Evolutionary conservation across 2,888 invertebrate species (phyloP).

Genomic region (Sarcophaga carnaria): DNA sequence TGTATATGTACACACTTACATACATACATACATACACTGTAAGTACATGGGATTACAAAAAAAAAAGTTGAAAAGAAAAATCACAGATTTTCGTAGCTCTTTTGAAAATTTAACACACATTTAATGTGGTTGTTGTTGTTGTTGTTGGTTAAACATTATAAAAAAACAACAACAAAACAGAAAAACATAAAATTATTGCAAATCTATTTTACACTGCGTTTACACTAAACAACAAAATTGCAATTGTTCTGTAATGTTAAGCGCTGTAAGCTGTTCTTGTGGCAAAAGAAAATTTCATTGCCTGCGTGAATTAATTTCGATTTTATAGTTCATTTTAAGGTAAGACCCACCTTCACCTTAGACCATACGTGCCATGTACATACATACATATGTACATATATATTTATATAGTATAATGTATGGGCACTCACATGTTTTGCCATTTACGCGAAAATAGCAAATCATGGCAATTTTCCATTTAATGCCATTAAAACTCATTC

Average conservation of each 20-base stretch:
- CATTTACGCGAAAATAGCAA: slow-evolving; percentile 56
- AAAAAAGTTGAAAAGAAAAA: no score
- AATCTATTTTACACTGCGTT: slow-evolving; percentile 29
- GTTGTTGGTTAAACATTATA: not conserved
- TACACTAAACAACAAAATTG: slow-evolving; percentile 17
- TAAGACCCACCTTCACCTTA: slow-evolving; percentile 62
- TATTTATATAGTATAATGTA: not conserved
- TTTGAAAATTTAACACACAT: slow-evolving; percentile 55
- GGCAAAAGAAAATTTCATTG: not conserved
- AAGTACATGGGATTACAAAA: not conserved
- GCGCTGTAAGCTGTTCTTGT: not conserved
- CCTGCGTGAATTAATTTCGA: not conserved
- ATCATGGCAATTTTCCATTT: slow-evolving; percentile 73
- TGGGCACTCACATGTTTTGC: not conserved
- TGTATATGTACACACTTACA: not conserved
- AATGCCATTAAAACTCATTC: slow-evolving; percentile 72
- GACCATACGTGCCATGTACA: slow-evolving; percentile 29
- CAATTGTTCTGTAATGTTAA: not conserved
- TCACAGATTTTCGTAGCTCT: slow-evolving; percentile 38
- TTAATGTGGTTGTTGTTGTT: not conserved
- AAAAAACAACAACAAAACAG: not conserved
- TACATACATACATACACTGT: not conserved
- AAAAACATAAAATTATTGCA: slow-evolving; percentile 36
- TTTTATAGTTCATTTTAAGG: not conserved
- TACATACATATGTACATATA: slow-evolving; percentile 4